phyloP scores from a whole-genome alignment of 1,140 invertebrate genomes.

The Paramacrobiotus metropolitanus region DNA sequence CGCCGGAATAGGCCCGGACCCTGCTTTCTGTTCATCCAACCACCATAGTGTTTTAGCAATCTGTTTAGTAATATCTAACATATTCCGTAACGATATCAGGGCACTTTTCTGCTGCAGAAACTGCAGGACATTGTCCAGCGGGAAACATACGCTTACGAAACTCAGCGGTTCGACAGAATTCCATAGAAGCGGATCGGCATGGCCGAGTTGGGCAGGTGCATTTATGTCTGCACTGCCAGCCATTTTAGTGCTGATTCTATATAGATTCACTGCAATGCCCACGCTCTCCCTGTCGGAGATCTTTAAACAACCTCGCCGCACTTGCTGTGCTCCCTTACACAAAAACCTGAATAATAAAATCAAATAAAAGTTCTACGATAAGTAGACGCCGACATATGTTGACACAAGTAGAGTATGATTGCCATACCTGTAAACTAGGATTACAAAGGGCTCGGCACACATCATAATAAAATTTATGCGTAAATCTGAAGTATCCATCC shows the following conservation, averaged over 20 bases:
- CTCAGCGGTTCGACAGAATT: conserved; percentile 32
- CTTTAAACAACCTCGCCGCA: no score
- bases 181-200: conserved; percentile 7
- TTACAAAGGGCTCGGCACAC: conserved; percentile 50
- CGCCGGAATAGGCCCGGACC: conserved; percentile 63
- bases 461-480: conserved; percentile 68
- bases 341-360: no score
- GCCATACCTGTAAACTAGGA: conserved; percentile 21
- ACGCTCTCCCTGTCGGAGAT: no score
- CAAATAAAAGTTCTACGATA: no score
- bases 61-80: conserved; percentile 48
- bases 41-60: conserved; percentile 54
- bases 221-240: no score
- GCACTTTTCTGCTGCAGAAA: conserved; percentile 33
- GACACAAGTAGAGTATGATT: conserved; percentile 16
- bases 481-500: conserved; percentile 64
- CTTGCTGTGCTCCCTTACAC: no score
- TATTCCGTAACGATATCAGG: conserved; percentile 35
- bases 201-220: conserved; percentile 5
- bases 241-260: no score
- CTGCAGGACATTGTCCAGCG: conserved; percentile 44
- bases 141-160: conserved; percentile 51
- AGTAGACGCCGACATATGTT: no score
- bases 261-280: no score
- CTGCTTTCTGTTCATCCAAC: conserved; percentile 45